These are phyloP conservation scores for Cynopterus sphinx DNA, from an alignment of 2,797 vertebrate species.

Conservation along the genomic window DNA sequence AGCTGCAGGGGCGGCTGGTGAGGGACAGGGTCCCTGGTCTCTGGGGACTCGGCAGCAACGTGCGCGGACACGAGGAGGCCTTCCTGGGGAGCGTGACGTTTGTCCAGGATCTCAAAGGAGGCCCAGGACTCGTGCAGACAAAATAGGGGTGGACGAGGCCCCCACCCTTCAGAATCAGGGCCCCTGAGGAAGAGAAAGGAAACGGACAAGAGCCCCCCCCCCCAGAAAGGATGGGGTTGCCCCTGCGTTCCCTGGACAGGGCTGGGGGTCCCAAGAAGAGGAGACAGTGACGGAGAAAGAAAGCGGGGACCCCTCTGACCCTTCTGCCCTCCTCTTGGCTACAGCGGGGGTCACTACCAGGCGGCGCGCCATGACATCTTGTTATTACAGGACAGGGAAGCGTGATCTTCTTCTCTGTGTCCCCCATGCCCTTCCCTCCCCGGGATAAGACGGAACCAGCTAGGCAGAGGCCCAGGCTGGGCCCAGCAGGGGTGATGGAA, in stretches of 20 bases:
- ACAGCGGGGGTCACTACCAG: not conserved
- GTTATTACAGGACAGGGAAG: not conserved
- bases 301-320: not conserved
- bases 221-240: not conserved
- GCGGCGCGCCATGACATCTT: not conserved
- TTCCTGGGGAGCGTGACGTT: not conserved
- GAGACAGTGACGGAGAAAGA: not conserved
- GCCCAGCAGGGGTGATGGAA: not conserved
- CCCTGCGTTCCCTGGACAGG: not conserved
- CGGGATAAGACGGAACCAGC: not conserved
- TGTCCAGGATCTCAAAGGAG: not conserved
- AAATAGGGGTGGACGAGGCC: not conserved
- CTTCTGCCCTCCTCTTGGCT: not conserved
- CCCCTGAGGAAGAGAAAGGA: not conserved
- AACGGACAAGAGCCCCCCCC: not conserved
- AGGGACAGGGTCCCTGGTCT: not conserved
- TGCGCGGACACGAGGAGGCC: not conserved
- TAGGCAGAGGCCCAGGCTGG: not conserved
- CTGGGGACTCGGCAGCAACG: not conserved
- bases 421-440: not conserved
- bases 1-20: not conserved
- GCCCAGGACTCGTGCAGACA: not conserved
- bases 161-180: not conserved
- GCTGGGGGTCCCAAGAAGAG: not conserved
- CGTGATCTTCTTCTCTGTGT: not conserved